phyloP scores from a whole-genome alignment of 53 echinoderm and acorn worm genomes.

The Echinarachnius parma region DNA sequence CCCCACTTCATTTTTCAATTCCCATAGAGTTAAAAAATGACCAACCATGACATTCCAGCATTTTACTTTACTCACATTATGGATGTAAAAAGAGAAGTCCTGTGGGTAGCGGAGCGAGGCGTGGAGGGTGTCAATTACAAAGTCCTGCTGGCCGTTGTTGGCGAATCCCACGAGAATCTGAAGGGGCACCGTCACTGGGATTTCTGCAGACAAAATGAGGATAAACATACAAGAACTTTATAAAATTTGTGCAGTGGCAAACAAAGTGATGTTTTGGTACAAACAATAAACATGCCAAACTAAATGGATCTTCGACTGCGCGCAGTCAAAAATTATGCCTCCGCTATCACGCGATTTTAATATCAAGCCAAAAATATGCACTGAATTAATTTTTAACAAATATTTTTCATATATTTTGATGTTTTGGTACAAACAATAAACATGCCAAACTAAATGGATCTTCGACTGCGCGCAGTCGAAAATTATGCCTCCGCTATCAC shows the following conservation, averaged over 20 bases:
- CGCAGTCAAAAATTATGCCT: not conserved
- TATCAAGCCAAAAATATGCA: too few relatives aligned
- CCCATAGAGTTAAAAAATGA: too few relatives aligned
- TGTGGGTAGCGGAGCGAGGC: slow-evolving; percentile 99
- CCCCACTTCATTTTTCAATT: too few relatives aligned
- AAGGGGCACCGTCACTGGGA: slow-evolving; percentile 73
- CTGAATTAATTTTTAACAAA: too few relatives aligned
- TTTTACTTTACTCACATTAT: slow-evolving; percentile 73
- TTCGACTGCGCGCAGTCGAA: too few relatives aligned
- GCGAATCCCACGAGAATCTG: slow-evolving; percentile 92
- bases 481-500: too few relatives aligned
- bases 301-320: not conserved
- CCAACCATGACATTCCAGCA: not conserved
- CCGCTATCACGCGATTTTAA: not conserved
- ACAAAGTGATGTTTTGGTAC: not conserved
- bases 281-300: not conserved
- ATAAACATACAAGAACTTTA: not conserved
- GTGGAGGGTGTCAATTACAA: slow-evolving; percentile 76
- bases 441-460: too few relatives aligned
- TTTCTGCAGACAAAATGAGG: slow-evolving; percentile 68
- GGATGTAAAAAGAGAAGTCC: slow-evolving; percentile 92
- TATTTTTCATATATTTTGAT: too few relatives aligned
- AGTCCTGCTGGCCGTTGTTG: slow-evolving; percentile 89
- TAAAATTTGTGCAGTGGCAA: not conserved
- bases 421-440: too few relatives aligned